Conservation (phyloP, 2,113 vertebrate genomes). For the Neodon shergylaensis region DNA sequence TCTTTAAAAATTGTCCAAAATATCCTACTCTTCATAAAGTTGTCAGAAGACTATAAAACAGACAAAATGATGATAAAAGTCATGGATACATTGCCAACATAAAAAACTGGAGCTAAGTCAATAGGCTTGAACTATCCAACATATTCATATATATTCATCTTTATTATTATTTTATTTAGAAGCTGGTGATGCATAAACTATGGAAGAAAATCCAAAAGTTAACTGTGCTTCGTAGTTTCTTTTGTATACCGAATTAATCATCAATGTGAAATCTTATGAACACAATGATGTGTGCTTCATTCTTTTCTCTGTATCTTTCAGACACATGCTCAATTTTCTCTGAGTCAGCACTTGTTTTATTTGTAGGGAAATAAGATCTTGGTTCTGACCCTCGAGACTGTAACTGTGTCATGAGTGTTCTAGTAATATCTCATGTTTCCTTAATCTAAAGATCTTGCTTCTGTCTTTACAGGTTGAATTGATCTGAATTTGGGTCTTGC, state of each 20-base stretch:
- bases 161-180: conserved; percentile 15
- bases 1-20: neutral
- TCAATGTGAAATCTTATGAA: neutral
- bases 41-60: neutral
- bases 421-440: conserved; percentile 52
- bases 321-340: neutral
- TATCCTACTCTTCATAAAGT: neutral
- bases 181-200: neutral
- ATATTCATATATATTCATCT: neutral
- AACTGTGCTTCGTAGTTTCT: neutral
- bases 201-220: neutral
- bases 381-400: neutral
- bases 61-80: neutral
- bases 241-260: neutral
- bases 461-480: neutral
- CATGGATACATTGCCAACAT: neutral
- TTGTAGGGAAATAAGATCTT: neutral
- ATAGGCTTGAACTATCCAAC: neutral
- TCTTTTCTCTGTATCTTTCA: neutral
- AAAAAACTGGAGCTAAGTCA: neutral
- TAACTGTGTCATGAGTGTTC: neutral
- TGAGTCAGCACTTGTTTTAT: neutral
- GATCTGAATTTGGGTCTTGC: neutral
- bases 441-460: neutral
- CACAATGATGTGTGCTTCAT: neutral